Conservation (phyloP, 2,797 vertebrate species). For the Bradypodion ventrale region DNA sequence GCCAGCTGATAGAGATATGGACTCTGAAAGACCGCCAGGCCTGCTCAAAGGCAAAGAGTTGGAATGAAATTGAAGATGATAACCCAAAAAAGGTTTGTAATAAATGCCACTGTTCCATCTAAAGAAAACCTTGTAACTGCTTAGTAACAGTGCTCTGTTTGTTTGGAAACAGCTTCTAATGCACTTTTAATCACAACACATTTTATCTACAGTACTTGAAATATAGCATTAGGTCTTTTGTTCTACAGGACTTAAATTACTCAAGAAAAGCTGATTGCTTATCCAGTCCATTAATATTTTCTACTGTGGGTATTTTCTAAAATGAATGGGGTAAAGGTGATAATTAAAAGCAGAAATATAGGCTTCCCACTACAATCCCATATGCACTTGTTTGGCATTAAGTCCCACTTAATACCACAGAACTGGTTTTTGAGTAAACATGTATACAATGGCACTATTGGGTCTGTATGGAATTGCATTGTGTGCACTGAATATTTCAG, state of each 20-base stretch:
- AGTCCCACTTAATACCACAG: not conserved
- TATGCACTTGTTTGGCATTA: not conserved
- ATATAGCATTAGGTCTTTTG: not conserved
- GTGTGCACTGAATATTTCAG: not conserved
- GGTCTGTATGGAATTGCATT: not conserved
- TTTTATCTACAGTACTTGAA: not conserved
- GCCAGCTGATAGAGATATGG: not conserved
- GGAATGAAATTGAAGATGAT: not conserved
- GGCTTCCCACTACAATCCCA: not conserved
- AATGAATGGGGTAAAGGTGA: not conserved
- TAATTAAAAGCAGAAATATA: not conserved
- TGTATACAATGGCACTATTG: not conserved
- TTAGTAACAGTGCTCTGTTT: not conserved
- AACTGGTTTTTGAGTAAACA: not conserved
- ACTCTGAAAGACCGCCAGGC: not conserved
- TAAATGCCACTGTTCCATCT: not conserved
- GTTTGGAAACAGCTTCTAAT: not conserved
- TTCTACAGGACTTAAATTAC: not conserved
- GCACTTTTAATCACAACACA: conserved; percentile 1
- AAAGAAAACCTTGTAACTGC: not conserved
- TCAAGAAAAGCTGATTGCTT: not conserved
- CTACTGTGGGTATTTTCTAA: not conserved
- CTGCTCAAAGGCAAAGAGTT: not conserved
- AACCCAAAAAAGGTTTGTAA: not conserved
- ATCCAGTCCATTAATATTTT: not conserved